These are phyloP conservation scores for Clavelina lepadiformis DNA, from an alignment of 23 tunicate genomes.

Conservation along the genomic window DNA sequence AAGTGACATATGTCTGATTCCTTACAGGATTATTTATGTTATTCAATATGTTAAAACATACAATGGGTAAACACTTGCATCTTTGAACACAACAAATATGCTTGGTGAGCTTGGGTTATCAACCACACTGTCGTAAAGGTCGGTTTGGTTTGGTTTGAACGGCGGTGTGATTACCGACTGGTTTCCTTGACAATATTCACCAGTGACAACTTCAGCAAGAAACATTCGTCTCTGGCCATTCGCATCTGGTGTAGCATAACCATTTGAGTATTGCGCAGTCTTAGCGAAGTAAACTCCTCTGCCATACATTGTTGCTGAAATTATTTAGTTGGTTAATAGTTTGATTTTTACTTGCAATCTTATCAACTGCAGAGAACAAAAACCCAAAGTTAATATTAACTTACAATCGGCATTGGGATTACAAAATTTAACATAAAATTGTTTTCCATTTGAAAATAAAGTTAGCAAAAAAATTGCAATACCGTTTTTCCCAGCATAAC, in stretches of 20 bases:
- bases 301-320: constrained; percentile 42
- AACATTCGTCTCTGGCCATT: constrained; percentile 41
- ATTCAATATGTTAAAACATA: constrained; percentile 40
- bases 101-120: constrained; percentile 22
- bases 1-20: too few relatives aligned
- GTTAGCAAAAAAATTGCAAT: too few relatives aligned
- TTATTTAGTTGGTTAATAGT: too few relatives aligned
- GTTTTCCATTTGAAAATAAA: too few relatives aligned
- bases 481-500: constrained; percentile 75
- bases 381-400: too few relatives aligned
- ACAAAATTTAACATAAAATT: too few relatives aligned
- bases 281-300: constrained; percentile 80
- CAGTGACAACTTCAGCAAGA: constrained; percentile 67
- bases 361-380: too few relatives aligned
- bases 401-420: too few relatives aligned
- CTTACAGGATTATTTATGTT: too few relatives aligned
- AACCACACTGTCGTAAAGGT: constrained; percentile 59
- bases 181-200: constrained; percentile 61
- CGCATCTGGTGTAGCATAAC: constrained; percentile 15
- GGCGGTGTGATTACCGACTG: constrained; percentile 13
- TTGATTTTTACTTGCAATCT: too few relatives aligned
- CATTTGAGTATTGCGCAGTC: constrained; percentile 38
- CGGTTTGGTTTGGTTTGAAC: constrained; percentile 5
- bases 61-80: constrained; percentile 57
- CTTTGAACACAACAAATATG: constrained; percentile 70